Conservation (phyloP, 2,797 vertebrate genomes). For the Schizothorax lantsangensis region DNA sequence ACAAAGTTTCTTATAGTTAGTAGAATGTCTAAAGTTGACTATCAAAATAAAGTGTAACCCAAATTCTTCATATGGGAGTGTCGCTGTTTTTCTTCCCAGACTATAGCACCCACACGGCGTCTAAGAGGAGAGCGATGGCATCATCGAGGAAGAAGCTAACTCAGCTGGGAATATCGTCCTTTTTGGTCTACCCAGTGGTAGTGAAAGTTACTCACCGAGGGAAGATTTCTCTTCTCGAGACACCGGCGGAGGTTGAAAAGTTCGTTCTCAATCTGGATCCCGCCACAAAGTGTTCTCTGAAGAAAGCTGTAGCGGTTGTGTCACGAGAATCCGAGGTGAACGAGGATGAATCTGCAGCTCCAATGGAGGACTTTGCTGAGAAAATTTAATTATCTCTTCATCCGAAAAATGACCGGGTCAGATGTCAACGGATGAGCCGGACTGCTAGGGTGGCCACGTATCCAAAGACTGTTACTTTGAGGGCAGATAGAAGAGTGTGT, state of each 20-base stretch:
- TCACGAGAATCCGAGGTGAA: neutral
- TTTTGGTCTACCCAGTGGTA: neutral
- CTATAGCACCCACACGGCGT: neutral
- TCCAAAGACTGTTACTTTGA: neutral
- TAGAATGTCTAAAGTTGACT: no score
- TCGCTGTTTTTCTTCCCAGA: constrained; percentile 6
- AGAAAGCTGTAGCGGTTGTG: neutral
- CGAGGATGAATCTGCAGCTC: neutral
- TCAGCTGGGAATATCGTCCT: neutral
- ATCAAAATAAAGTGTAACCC: no score
- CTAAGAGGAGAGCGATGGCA: neutral
- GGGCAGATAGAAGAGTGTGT: constrained; percentile 9
- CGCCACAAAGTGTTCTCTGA: neutral
- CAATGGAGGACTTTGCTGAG: neutral
- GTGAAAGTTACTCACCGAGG: neutral
- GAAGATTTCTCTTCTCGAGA: neutral
- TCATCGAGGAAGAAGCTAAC: neutral
- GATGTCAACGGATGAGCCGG: neutral
- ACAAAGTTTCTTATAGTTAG: no score
- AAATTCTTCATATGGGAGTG: neutral
- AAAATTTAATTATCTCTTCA: neutral
- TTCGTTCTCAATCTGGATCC: neutral
- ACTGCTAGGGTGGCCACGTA: neutral
- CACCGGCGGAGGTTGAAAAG: neutral
- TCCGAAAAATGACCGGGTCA: neutral